These are phyloP conservation scores for Sebastes cheni DNA, from an alignment of 2,797 vertebrate species.

Conservation along the genomic window DNA sequence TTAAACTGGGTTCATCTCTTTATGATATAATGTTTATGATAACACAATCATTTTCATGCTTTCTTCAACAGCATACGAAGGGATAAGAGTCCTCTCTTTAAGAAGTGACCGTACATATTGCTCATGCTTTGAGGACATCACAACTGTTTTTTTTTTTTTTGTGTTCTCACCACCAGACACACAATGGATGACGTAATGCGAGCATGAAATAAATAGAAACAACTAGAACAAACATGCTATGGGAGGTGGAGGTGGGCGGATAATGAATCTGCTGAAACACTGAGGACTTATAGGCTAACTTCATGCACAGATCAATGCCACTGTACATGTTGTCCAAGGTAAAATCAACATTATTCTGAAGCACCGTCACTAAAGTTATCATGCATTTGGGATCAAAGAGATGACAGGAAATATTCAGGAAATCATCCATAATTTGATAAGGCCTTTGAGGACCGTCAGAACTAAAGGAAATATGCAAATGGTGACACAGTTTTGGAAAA, in stretches of 20 bases:
- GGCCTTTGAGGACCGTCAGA: not conserved
- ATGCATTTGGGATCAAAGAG: constrained; percentile 60
- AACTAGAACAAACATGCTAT: constrained; percentile 68
- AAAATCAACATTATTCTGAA: constrained; percentile 46
- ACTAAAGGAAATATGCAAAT: constrained; percentile 34
- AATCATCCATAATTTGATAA: not conserved
- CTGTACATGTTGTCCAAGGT: constrained; percentile 35
- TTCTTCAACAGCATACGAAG: constrained; percentile 52
- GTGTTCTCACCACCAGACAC: constrained; percentile 53
- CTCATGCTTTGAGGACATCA: constrained; percentile 74
- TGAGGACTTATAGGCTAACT: constrained; percentile 33
- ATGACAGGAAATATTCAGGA: constrained; percentile 19
- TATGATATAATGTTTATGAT: constrained; percentile 27
- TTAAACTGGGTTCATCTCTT: constrained; percentile 28
- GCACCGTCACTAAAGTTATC: constrained; percentile 52
- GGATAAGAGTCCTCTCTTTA: constrained; percentile 22
- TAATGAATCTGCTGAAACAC: constrained; percentile 46
- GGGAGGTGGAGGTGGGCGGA: not conserved
- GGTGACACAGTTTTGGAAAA: not conserved
- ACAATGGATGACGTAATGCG: constrained; percentile 47
- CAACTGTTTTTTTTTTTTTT: constrained; percentile 19
- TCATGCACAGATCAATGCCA: constrained; percentile 71
- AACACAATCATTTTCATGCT: constrained; percentile 66
- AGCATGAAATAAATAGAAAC: constrained; percentile 56
- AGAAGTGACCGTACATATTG: constrained; percentile 64